Percentiles rank a stretch among this genome's conserved stretches.
Conservation (phyloP, 2,888 invertebrate species). For the Cosmopolites sordidus region DNA sequence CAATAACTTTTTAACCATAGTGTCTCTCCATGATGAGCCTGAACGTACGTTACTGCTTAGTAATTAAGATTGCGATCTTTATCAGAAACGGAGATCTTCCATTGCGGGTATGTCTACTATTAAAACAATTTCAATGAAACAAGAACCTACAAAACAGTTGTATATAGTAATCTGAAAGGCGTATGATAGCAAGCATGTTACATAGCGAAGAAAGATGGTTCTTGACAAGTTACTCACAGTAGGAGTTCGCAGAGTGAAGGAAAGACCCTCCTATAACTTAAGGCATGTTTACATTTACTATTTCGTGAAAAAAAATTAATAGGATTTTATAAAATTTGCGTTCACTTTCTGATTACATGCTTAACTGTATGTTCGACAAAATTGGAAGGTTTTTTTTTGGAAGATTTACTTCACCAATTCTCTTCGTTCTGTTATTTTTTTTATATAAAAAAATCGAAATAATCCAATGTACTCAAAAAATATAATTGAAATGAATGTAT, state of each 20-base stretch:
- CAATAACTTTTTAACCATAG: too few species aligned
- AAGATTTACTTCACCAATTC: too few species aligned
- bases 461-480: too few species aligned
- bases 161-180: constrained; percentile 7
- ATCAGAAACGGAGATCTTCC: constrained; percentile 19
- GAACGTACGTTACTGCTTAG: constrained; percentile 18
- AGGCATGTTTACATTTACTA: constrained; percentile 5
- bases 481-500: too few species aligned
- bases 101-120: constrained; percentile 8
- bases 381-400: too few species aligned
- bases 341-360: neutral
- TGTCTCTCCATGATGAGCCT: constrained; percentile 1
- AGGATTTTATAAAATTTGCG: neutral
- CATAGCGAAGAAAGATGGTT: constrained; percentile 1
- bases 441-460: too few species aligned
- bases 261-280: constrained; percentile 1
- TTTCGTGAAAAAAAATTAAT: constrained; percentile 1
- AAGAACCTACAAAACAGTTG: constrained; percentile 14
- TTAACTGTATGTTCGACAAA: too few species aligned
- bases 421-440: too few species aligned
- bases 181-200: constrained; percentile 4
- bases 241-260: constrained; percentile 2
- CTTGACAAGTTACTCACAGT: constrained; percentile 9
- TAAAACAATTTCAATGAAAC: constrained; percentile 15
- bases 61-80: constrained; percentile 22